A percentile compares a stretch with the other conserved stretches of the same genome.
These are phyloP conservation scores for Sciaenops ocellatus DNA, from an alignment of 2,797 vertebrate genomes.

Conservation along the genomic window DNA sequence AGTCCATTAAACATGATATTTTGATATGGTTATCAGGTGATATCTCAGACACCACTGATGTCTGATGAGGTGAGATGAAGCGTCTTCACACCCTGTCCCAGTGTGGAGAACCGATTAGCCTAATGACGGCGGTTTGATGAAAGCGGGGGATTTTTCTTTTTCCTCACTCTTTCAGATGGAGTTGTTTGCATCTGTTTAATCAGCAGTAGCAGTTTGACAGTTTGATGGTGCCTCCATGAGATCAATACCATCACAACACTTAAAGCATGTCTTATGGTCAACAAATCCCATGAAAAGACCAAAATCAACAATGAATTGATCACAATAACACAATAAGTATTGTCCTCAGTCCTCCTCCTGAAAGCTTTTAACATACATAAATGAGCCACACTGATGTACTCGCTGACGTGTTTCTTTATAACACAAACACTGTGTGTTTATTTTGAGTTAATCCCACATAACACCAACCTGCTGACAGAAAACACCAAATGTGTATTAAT, in stretches of 20 bases:
- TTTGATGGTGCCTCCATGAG: not conserved
- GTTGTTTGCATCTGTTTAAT: not conserved
- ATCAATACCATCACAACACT: not conserved
- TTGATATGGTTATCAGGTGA: conserved; percentile 60
- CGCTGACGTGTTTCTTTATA: not conserved
- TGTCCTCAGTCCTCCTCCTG: not conserved
- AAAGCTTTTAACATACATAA: conserved; percentile 4
- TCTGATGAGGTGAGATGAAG: conserved; percentile 58
- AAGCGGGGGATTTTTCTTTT: not conserved
- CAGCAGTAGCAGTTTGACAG: not conserved
- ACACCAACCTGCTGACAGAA: not conserved
- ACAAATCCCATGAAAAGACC: conserved; percentile 13
- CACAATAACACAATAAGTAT: not conserved
- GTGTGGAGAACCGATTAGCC: conserved; percentile 42
- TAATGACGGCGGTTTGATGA: conserved; percentile 27
- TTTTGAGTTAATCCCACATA: conserved; percentile 11
- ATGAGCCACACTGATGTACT: not conserved
- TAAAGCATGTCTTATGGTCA: not conserved
- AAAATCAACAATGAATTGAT: not conserved
- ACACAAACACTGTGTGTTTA: conserved; percentile 4
- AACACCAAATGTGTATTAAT: conserved; percentile 10
- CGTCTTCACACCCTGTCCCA: conserved; percentile 50
- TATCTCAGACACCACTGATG: conserved; percentile 42
- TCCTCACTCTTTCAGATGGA: not conserved
- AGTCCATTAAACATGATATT: conserved; percentile 57